phyloP scores from a whole-genome alignment of 2,113 vertebrate genomes.

The Vicugna pacos region DNA sequence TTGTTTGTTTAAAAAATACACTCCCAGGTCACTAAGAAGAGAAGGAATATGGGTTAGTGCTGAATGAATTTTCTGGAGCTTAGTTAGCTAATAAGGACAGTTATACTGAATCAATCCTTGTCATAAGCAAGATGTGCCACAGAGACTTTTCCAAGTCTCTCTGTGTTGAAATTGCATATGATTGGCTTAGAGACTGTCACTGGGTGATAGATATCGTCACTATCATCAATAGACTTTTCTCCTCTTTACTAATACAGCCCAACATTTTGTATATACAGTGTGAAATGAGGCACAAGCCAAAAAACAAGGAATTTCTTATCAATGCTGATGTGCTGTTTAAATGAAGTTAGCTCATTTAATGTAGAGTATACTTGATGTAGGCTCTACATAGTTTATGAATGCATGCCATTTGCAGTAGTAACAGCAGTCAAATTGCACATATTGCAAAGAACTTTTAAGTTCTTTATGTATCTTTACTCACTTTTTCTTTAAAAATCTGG shows the following conservation, averaged over 20 bases:
- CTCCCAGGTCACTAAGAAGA: not conserved
- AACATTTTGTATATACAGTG: not conserved
- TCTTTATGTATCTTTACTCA: not conserved
- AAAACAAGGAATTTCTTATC: not conserved
- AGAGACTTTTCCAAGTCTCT: not conserved
- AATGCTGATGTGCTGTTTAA: not conserved
- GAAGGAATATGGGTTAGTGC: not conserved
- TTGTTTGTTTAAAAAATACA: slow-evolving; percentile 26
- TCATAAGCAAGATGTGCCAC: not conserved
- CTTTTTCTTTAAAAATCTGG: not conserved
- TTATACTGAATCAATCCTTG: slow-evolving; percentile 3
- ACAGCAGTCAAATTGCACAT: not conserved
- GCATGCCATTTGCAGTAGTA: not conserved
- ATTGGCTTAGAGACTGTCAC: not conserved
- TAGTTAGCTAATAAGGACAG: not conserved
- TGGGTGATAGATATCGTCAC: not conserved
- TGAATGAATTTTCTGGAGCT: slow-evolving; percentile 4
- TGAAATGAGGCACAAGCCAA: not conserved
- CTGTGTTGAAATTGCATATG: not conserved
- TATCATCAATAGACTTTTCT: not conserved
- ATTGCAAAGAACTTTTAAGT: slow-evolving; percentile 19
- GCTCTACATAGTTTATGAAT: not conserved
- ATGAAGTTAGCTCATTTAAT: not conserved
- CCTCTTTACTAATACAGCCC: not conserved
- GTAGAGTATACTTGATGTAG: not conserved